A percentile compares a stretch with the other conserved stretches of the same genome.
phyloP scores from a whole-genome alignment of 2,797 vertebrate genomes.

The Mareca strepera region DNA sequence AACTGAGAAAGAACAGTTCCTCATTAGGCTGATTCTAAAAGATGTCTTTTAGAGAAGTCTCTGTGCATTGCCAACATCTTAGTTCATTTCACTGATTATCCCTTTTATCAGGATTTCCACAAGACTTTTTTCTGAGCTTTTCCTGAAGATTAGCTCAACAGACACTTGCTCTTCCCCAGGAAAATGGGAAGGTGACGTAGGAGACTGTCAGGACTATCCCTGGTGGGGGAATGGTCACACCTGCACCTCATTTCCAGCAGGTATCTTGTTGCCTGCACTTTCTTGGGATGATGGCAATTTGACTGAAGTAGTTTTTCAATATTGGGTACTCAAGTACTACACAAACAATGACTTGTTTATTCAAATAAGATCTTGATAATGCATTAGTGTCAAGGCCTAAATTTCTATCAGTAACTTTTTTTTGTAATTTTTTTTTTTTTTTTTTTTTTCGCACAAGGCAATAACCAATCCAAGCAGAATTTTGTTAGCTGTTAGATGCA shows the following conservation, averaged over 20 bases:
- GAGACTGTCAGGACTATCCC: neutral
- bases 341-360: neutral
- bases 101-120: neutral
- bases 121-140: neutral
- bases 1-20: neutral
- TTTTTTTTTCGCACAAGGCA: neutral
- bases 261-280: neutral
- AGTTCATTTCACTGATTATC: neutral
- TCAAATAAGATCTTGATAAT: neutral
- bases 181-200: neutral
- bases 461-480: neutral
- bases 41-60: neutral
- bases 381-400: rapidly evolving
- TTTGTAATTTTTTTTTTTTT: neutral
- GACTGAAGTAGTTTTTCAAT: neutral
- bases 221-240: neutral
- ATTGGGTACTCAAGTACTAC: neutral
- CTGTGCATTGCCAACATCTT: neutral
- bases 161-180: neutral
- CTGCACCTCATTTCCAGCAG: neutral
- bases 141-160: neutral
- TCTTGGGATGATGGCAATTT: neutral
- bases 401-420: neutral
- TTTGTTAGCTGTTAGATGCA: neutral
- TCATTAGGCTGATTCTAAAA: neutral